A percentile compares a stretch with the other conserved stretches of the same genome.
Evolutionary conservation across 2,113 vertebrate genomes (phyloP).

Genomic region (Aix galericulata): DNA sequence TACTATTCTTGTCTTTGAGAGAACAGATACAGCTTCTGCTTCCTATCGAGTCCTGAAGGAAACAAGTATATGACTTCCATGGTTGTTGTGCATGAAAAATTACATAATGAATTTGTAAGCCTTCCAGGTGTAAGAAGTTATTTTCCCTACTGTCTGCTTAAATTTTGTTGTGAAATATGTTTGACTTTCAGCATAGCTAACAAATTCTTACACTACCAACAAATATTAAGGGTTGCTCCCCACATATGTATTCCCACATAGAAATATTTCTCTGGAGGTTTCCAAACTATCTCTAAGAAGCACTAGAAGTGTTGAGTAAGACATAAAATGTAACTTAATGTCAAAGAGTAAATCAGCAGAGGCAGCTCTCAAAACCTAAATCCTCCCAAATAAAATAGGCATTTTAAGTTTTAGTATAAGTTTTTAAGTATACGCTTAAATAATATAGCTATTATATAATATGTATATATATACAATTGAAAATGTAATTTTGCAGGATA

Average conservation of each 20-base stretch:
- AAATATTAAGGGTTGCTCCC: background rate
- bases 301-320: background rate
- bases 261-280: background rate
- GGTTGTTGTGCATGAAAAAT: background rate
- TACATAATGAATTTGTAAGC: background rate
- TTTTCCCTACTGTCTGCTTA: background rate
- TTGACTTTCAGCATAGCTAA: background rate
- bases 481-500: background rate
- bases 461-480: background rate
- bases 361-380: background rate
- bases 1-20: background rate
- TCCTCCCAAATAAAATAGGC: background rate
- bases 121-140: background rate
- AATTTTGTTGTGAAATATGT: background rate
- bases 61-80: background rate
- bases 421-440: background rate
- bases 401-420: background rate
- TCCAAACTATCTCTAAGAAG: background rate
- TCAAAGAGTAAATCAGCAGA: background rate
- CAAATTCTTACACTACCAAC: background rate
- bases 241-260: background rate
- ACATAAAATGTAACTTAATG: background rate
- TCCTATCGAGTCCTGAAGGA: background rate
- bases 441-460: accelerated
- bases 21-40: background rate